phyloP scores from a whole-genome alignment of 2,797 vertebrate species.

The Anas acuta region DNA sequence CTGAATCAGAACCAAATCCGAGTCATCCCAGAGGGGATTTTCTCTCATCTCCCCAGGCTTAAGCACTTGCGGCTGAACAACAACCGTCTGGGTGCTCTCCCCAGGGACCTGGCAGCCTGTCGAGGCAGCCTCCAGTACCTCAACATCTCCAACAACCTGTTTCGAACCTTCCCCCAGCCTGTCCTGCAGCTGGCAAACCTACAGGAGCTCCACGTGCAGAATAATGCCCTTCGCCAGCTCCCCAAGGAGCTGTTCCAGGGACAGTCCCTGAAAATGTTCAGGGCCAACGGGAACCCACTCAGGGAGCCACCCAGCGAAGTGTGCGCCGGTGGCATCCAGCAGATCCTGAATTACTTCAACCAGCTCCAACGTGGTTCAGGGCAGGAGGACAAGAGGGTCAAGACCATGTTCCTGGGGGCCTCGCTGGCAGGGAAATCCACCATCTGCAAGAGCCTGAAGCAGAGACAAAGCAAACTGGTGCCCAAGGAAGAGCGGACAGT shows the following conservation, averaged over 20 bases:
- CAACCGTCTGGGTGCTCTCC: constrained; percentile 73
- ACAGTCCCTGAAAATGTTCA: constrained; percentile 65
- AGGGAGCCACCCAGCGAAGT: constrained; percentile 78
- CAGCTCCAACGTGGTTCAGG: constrained; percentile 56
- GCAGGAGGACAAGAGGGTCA: constrained; percentile 75
- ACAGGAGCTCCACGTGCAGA: constrained; percentile 76
- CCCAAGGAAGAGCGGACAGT: constrained; percentile 71
- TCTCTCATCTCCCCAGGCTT: constrained; percentile 71
- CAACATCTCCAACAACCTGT: constrained; percentile 79
- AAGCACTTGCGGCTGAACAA: constrained; percentile 77
- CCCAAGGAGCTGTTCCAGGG: constrained; percentile 73
- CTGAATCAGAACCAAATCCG: constrained; percentile 82
- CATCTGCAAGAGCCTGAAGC: constrained; percentile 77
- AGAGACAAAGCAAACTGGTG: constrained; percentile 57
- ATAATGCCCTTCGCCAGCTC: constrained; percentile 76
- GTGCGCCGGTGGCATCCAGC: constrained; percentile 77
- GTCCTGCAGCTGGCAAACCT: constrained; percentile 69
- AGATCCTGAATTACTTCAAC: constrained; percentile 78
- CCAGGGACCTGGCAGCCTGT: constrained; percentile 75
- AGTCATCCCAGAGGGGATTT: constrained; percentile 71
- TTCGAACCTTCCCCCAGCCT: constrained; percentile 63
- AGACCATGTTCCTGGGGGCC: constrained; percentile 83
- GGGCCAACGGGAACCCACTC: constrained; percentile 75
- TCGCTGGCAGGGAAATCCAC: constrained; percentile 83
- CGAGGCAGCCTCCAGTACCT: constrained; percentile 71